Evolutionary conservation across 2,888 invertebrate genomes (phyloP).

Genomic region (Hofmannophila pseudospretella): DNA sequence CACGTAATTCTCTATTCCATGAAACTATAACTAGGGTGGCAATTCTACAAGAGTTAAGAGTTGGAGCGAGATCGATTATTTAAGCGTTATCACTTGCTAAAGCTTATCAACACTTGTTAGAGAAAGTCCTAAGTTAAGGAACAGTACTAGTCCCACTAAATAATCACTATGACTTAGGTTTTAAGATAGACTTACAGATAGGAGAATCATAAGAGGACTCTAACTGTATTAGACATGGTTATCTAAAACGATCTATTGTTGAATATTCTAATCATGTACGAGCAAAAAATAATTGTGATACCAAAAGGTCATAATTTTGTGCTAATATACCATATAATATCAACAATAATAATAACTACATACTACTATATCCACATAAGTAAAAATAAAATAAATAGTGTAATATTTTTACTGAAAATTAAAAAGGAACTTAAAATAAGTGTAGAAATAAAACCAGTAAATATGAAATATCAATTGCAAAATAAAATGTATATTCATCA

Average conservation of each 20-base stretch:
- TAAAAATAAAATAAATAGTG: conserved; percentile 4
- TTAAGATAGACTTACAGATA: conserved; percentile 57
- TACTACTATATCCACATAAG: conserved; percentile 10
- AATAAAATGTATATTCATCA: conserved; percentile 4
- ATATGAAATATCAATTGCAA: conserved; percentile 8
- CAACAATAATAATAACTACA: conserved; percentile 14
- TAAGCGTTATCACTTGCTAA: conserved; percentile 55
- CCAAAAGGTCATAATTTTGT: conserved; percentile 8
- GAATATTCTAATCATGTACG: conserved; percentile 7
- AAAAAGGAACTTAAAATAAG: conserved; percentile 10
- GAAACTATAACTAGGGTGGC: conserved; percentile 44
- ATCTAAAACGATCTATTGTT: conserved; percentile 24
- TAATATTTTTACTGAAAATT: conserved; percentile 9
- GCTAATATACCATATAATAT: conserved; percentile 19
- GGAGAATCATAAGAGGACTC: conserved; percentile 49
- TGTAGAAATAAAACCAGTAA: conserved; percentile 8
- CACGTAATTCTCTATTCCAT: conserved; percentile 11
- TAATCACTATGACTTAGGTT: conserved; percentile 69
- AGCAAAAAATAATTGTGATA: conserved; percentile 5
- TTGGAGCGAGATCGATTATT: conserved; percentile 60
- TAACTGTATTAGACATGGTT: conserved; percentile 42
- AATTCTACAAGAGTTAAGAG: conserved; percentile 44
- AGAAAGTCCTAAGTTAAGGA: conserved; percentile 43
- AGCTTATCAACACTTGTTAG: conserved; percentile 45
- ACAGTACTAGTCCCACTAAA: conserved; percentile 43